Conservation (phyloP, 2,113 vertebrate genomes). For the Amazona vittata region DNA sequence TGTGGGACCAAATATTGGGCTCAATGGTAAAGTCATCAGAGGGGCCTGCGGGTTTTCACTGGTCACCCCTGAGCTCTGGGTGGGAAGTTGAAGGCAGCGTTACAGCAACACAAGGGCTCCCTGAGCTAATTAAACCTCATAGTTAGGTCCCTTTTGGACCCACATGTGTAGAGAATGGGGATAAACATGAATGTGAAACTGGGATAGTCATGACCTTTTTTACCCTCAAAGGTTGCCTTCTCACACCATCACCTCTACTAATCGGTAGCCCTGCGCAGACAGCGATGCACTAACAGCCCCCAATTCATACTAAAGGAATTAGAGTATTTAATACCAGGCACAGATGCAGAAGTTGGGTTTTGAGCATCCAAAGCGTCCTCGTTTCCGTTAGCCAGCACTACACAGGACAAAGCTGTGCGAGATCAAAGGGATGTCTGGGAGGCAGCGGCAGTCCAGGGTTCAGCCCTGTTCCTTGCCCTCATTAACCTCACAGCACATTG, state of each 20-base stretch:
- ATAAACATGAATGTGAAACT: accelerated
- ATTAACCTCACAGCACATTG: accelerated
- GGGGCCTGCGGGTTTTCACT: background rate
- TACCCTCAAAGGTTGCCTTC: background rate
- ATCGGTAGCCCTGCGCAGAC: background rate
- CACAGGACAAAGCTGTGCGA: accelerated
- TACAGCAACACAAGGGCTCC: background rate
- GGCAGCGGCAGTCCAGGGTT: background rate
- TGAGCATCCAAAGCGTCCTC: background rate
- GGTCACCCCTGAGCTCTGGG: background rate
- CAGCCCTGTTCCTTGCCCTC: background rate
- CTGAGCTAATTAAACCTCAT: background rate
- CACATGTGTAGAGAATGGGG: background rate
- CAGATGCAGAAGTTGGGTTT: background rate
- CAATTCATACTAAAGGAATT: accelerated
- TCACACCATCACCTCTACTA: background rate
- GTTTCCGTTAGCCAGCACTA: background rate
- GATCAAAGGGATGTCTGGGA: background rate
- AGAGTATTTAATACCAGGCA: background rate
- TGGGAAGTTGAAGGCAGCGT: background rate
- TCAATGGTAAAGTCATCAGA: background rate
- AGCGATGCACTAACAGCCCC: accelerated
- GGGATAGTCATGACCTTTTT: background rate
- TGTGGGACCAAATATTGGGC: accelerated
- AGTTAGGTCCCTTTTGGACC: background rate